phyloP scores from a whole-genome alignment of 92 coral and sea anemone genomes.

The Porites evermanni region DNA sequence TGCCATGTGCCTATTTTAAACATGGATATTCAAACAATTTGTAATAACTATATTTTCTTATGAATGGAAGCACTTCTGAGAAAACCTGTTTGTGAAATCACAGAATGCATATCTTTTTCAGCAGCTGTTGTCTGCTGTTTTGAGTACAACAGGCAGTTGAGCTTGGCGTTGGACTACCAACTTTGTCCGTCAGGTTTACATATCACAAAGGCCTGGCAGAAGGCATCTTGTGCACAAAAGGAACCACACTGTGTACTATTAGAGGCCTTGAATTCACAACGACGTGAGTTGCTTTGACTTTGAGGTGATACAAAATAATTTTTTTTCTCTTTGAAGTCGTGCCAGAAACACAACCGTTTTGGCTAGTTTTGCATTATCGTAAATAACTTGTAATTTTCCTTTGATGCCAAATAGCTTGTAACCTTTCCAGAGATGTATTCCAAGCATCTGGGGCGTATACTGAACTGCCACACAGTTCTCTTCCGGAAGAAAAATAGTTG shows the following conservation, averaged over 20 bases:
- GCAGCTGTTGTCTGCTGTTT: conserved; percentile 22
- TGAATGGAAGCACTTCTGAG: too few relatives aligned
- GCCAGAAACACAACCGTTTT: conserved; percentile 45
- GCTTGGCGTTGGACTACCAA: conserved; percentile 28
- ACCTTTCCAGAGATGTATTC: neutral
- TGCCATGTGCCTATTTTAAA: too few relatives aligned
- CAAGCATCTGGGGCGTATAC: neutral
- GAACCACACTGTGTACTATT: neutral
- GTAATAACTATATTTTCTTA: too few relatives aligned
- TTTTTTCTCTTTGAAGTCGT: conserved; percentile 43
- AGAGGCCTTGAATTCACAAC: neutral
- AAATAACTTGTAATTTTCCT: neutral
- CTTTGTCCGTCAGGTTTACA: conserved; percentile 28
- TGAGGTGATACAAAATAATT: conserved; percentile 1
- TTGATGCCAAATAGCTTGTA: conserved; percentile 14
- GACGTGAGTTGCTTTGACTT: conserved; percentile 20
- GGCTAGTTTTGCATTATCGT: neutral
- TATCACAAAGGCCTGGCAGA: conserved; percentile 56
- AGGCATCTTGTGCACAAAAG: conserved; percentile 29
- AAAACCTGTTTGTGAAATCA: too few relatives aligned
- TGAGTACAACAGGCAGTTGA: conserved; percentile 53
- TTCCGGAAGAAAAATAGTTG: conserved; percentile 45
- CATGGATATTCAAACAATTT: too few relatives aligned
- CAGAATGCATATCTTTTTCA: conserved; percentile 13
- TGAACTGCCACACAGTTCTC: conserved; percentile 46